phyloP scores from a whole-genome alignment of 2,113 vertebrate genomes.

The Chionodraco myersi region DNA sequence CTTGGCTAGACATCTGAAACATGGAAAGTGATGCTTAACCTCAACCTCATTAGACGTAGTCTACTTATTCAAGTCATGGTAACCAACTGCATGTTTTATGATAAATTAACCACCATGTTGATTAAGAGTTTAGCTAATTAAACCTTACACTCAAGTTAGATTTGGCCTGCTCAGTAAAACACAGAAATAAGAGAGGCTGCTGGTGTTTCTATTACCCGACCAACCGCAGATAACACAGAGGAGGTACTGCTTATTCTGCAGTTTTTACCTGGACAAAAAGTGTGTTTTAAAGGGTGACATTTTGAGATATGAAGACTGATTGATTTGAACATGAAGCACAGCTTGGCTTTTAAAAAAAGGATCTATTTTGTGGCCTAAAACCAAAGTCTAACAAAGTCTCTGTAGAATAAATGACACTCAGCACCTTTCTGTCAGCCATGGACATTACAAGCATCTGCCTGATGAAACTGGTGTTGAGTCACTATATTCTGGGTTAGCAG shows the following conservation, averaged over 20 bases:
- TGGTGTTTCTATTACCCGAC: not conserved
- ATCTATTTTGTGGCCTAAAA: not conserved
- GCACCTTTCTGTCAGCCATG: not conserved
- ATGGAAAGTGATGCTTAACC: slow-evolving; percentile 28
- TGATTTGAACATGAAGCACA: not conserved
- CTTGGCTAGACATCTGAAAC: slow-evolving; percentile 41
- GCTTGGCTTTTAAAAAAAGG: not conserved
- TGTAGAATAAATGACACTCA: not conserved
- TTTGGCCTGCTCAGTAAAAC: not conserved
- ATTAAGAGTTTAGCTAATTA: not conserved
- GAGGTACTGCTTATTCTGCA: not conserved
- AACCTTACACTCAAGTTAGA: not conserved
- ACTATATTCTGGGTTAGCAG: not conserved
- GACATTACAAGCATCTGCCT: not conserved
- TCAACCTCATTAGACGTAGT: not conserved
- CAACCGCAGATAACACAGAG: slow-evolving; percentile 2
- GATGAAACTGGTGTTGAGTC: not conserved
- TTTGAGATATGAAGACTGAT: not conserved
- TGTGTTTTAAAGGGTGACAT: not conserved
- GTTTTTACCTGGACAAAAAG: not conserved
- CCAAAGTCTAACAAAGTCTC: not conserved
- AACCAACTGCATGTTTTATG: not conserved
- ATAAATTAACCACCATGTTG: not conserved
- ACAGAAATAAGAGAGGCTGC: not conserved
- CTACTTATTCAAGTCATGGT: not conserved